Evolutionary conservation across 2,113 vertebrate species (phyloP), one percentile per base, ranked within the genome.

Genomic region (Gasterosteus nipponicus): DNA sequence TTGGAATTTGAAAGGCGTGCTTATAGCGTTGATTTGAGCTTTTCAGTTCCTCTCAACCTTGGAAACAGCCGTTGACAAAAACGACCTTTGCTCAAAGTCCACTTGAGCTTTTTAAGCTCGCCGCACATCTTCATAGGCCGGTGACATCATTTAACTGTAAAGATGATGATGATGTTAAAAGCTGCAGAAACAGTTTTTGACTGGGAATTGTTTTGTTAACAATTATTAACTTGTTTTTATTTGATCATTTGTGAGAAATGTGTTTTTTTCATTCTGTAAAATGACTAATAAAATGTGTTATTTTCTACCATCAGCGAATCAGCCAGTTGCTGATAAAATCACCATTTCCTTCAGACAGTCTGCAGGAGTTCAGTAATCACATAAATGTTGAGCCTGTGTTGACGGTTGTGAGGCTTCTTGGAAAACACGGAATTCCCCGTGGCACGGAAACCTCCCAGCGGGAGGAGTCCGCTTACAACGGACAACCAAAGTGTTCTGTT

Each of bases 361-460:
- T 69, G 56, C 15, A 18, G 18, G 38, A 12, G 44, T 29, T 51
- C 51, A 71, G 56, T 59, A 69, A 67, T 75, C 39, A n/a, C 58
- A 77, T 51, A 68, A 61, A 65, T 26, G 33, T 56, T 33, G 41
- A 26, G 59, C 31, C 49, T 59, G 49, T 46, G 26, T 15, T 3
- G 42, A 18, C 11, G 61, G 2, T 70, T 56, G 64, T 47, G 35
- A 70, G n/a, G 38, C 26, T 54, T 77, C 2, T 19, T 38, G 53
- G 63, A 61, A 39, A 41, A 67, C 26, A 57, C 61, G 56, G 33
- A 5, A 44, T 76, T 56, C 80, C 85, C 77, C 69, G 68, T 77
- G 75, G 82, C 75, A 70, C 7, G 59, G 75, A 87, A 86, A 90
- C 63, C 54, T 87, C 79, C 74, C 80, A 75, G 64, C 58, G 78